A percentile compares a stretch with the other conserved stretches of the same genome.
Evolutionary conservation across 1,140 invertebrate species (phyloP).

Genomic region (Papilio aristodemus): DNA sequence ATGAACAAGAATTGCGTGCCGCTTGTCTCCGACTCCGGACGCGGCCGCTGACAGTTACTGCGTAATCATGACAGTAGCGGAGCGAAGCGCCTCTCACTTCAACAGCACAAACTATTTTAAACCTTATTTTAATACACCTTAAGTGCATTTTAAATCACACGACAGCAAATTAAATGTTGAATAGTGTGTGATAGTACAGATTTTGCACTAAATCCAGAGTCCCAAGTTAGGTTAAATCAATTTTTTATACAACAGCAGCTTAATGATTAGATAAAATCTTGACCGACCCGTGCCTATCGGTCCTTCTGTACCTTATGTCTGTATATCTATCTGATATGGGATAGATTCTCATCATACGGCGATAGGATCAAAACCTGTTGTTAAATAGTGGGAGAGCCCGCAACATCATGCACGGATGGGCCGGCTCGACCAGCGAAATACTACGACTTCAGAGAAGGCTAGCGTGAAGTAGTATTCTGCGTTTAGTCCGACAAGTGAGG

Average conservation of each 20-base stretch:
- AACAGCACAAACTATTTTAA: background rate
- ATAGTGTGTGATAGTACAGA: background rate
- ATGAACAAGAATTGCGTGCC: background rate
- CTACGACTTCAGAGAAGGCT: no score
- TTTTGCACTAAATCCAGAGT: background rate
- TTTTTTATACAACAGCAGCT: no score
- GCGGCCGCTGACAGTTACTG: slow-evolving; percentile 2
- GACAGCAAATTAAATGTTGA: background rate
- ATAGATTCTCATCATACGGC: background rate
- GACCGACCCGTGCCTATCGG: no score
- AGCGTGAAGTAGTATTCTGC: no score
- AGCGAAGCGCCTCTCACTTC: slow-evolving; percentile 4
- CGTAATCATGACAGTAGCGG: slow-evolving; percentile 5
- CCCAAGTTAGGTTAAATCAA: no score
- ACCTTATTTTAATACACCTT: background rate
- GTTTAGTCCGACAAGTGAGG: no score
- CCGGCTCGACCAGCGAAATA: no score
- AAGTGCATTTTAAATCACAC: background rate
- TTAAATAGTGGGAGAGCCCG: no score
- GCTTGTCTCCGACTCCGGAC: slow-evolving; percentile 1
- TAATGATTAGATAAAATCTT: no score
- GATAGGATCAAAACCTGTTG: background rate
- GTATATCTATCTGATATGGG: no score
- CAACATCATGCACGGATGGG: no score
- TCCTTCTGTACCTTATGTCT: no score